Evolutionary conservation across 2,797 vertebrate genomes (phyloP).

Genomic region (Falco peregrinus): DNA sequence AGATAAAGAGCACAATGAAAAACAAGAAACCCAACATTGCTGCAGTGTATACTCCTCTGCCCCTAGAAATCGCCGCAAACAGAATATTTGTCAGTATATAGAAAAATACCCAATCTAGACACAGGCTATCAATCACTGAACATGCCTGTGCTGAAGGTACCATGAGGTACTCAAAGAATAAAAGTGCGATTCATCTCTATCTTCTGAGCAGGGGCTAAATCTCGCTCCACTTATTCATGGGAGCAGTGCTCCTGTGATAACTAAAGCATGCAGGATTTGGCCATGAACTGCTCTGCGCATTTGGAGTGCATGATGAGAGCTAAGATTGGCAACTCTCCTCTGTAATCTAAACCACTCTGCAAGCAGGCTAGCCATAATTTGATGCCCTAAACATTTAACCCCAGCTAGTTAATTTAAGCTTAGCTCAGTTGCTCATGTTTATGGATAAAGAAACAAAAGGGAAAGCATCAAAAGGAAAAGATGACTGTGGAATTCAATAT

Average conservation of each 20-base stretch:
- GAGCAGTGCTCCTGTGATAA: slow-evolving; percentile 14
- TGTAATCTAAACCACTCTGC: slow-evolving; percentile 66
- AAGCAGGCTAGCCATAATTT: slow-evolving; percentile 45
- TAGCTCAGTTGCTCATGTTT: slow-evolving; percentile 76
- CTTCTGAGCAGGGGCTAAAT: slow-evolving; percentile 33
- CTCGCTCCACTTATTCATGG: slow-evolving; percentile 46
- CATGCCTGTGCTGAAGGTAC: slow-evolving; percentile 43
- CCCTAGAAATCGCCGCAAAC: slow-evolving; percentile 25
- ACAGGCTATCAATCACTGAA: slow-evolving; percentile 64
- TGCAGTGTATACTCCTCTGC: neutral
- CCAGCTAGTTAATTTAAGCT: slow-evolving; percentile 74
- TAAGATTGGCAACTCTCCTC: slow-evolving; percentile 58
- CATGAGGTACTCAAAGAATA: slow-evolving; percentile 58
- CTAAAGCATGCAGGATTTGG: slow-evolving; percentile 46
- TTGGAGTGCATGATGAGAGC: slow-evolving; percentile 61
- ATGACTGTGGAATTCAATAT: slow-evolving; percentile 74
- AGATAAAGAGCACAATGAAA: neutral
- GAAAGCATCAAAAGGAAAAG: slow-evolving; percentile 78
- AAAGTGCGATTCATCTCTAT: slow-evolving; percentile 68
- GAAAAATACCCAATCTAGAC: slow-evolving; percentile 71
- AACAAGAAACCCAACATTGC: slow-evolving; percentile 5
- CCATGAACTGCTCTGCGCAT: slow-evolving; percentile 43
- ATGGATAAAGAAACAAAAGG: slow-evolving; percentile 77
- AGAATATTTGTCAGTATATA: slow-evolving; percentile 63
- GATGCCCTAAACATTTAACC: slow-evolving; percentile 74